These are phyloP conservation scores for Electrona antarctica DNA, from an alignment of 2,113 vertebrate genomes.

Conservation along the genomic window DNA sequence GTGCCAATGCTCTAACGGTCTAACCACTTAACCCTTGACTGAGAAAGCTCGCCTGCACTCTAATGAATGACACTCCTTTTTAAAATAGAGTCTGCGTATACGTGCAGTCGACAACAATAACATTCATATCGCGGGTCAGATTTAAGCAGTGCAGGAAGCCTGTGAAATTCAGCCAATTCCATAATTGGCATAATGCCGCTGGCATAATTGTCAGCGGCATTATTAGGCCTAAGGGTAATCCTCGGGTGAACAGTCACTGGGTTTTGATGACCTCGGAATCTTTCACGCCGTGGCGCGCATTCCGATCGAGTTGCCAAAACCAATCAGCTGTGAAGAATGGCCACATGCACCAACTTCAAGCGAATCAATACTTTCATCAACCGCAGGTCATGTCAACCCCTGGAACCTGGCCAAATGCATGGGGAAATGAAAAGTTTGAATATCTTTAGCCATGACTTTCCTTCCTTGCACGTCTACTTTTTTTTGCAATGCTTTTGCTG, in stretches of 20 bases:
- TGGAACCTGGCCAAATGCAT: neutral
- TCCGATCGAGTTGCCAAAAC: neutral
- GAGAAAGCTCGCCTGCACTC: constrained; percentile 6
- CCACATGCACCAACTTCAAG: neutral
- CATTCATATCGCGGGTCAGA: neutral
- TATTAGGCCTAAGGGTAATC: neutral
- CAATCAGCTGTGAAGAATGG: neutral
- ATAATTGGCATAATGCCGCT: too few relatives aligned
- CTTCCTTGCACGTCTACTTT: neutral
- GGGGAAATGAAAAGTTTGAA: neutral
- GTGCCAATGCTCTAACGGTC: constrained; percentile 35
- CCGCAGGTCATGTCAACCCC: neutral
- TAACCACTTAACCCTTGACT: constrained; percentile 35
- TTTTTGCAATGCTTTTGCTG: neutral
- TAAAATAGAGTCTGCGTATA: constrained; percentile 2
- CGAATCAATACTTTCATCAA: neutral
- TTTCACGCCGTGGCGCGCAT: neutral
- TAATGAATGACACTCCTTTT: constrained; percentile 22
- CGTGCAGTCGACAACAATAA: constrained; percentile 20
- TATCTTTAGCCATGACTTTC: neutral
- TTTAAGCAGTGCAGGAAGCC: neutral
- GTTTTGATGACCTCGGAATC: neutral
- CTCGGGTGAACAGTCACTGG: neutral
- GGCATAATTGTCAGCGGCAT: neutral
- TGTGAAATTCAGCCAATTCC: neutral